A percentile compares a stretch with the other conserved stretches of the same genome.
These are phyloP conservation scores for Tiliacea aurago DNA, from an alignment of 2,888 invertebrate species.

Conservation along the genomic window DNA sequence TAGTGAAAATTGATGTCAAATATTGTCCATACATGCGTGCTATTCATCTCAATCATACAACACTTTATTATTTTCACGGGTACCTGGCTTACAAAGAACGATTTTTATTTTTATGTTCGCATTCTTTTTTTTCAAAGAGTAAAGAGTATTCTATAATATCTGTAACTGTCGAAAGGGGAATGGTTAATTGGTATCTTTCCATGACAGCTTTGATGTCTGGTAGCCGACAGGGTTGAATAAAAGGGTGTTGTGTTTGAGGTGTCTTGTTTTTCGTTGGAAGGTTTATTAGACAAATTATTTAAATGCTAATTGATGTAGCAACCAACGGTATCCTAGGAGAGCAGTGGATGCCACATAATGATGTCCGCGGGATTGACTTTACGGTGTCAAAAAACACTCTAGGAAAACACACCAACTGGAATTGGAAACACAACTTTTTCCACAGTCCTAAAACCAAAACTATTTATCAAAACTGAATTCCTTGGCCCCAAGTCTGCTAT, in stretches of 20 bases:
- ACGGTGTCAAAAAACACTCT: background rate
- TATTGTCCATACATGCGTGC: constrained; percentile 20
- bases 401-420: background rate
- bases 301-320: background rate
- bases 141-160: constrained; percentile 15
- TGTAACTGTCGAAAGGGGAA: constrained; percentile 11
- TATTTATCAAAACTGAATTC: background rate
- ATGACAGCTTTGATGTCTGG: constrained; percentile 27
- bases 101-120: background rate
- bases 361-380: too few relatives aligned
- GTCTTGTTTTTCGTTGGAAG: background rate
- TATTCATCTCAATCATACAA: constrained; percentile 10
- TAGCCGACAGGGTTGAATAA: background rate
- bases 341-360: background rate
- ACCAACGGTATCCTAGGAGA: too few relatives aligned
- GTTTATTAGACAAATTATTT: background rate
- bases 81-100: constrained; percentile 14
- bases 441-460: background rate
- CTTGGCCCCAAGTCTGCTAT: too few relatives aligned
- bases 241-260: background rate
- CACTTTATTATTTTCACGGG: constrained; percentile 23
- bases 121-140: background rate
- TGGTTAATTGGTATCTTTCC: constrained; percentile 45
- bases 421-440: background rate
- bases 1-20: background rate